Conservation (phyloP, 23 tunicate species). For the Trididemnum miniatum region DNA sequence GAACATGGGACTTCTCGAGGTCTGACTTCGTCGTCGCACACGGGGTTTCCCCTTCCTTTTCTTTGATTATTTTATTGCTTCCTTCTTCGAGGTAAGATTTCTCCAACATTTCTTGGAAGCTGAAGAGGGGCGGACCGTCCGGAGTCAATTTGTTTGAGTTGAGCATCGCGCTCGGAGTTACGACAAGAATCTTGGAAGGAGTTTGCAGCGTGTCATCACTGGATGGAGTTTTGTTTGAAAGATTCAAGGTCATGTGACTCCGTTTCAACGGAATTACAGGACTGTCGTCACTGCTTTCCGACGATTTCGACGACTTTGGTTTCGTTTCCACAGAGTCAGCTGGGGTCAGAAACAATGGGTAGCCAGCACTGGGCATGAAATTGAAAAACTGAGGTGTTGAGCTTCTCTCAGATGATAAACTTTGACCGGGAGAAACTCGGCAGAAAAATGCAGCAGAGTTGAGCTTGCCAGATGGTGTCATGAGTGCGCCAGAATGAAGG, state of each 20-base stretch:
- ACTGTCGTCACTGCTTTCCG: slow-evolving; percentile 31
- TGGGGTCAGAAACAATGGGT: slow-evolving; percentile 34
- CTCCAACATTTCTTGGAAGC: slow-evolving; percentile 38
- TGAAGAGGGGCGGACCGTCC: slow-evolving; percentile 45
- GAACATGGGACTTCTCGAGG: neutral
- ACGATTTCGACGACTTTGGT: slow-evolving; percentile 6
- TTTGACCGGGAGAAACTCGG: slow-evolving; percentile 37
- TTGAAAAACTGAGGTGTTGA: slow-evolving; percentile 84
- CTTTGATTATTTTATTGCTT: no score
- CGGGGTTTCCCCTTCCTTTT: no score
- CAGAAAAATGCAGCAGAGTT: slow-evolving; percentile 37
- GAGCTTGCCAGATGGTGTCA: slow-evolving; percentile 39
- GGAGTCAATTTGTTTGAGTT: slow-evolving; percentile 34
- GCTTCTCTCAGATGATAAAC: neutral
- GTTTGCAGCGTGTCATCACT: slow-evolving; percentile 77
- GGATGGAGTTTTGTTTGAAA: neutral
- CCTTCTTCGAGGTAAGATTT: neutral
- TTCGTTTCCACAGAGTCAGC: slow-evolving; percentile 10
- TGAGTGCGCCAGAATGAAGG: slow-evolving; percentile 44
- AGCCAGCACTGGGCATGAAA: slow-evolving; percentile 55
- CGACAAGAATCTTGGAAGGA: slow-evolving; percentile 67
- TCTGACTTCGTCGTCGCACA: no score
- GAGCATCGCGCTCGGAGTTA: slow-evolving; percentile 48
- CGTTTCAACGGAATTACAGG: slow-evolving; percentile 12
- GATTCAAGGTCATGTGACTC: slow-evolving; percentile 37